A percentile compares a stretch with the other conserved stretches of the same genome.
These are phyloP conservation scores for Alouatta palliata DNA, from an alignment of 2,113 vertebrate genomes.

Conservation along the genomic window DNA sequence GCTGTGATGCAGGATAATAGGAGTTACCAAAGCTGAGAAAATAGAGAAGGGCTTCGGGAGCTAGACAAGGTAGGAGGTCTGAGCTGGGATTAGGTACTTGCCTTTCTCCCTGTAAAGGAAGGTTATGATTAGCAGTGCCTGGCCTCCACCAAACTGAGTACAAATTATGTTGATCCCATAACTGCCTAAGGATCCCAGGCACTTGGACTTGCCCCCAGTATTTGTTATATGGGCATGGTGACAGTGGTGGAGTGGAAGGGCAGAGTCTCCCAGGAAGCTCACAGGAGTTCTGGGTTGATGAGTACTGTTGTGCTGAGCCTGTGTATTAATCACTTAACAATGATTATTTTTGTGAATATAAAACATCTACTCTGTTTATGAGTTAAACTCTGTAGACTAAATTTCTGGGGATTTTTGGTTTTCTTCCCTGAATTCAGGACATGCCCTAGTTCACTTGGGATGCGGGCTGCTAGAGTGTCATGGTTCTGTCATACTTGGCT, in stretches of 20 bases:
- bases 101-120: neutral
- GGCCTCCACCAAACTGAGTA: neutral
- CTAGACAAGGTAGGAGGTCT: neutral
- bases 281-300: neutral
- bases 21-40: neutral
- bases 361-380: neutral
- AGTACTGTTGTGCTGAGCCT: no score
- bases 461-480: no score
- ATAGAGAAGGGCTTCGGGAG: neutral
- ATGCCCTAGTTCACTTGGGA: neutral
- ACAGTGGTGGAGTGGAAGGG: neutral
- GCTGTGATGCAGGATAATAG: neutral
- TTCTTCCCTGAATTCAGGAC: neutral
- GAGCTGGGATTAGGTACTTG: neutral
- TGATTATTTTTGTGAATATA: neutral
- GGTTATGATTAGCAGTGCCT: neutral
- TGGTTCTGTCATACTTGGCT: neutral
- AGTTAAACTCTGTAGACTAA: neutral
- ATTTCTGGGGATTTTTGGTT: neutral
- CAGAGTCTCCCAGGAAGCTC: neutral
- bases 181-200: neutral
- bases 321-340: neutral
- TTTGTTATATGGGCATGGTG: neutral
- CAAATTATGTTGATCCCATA: neutral
- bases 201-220: neutral